A percentile compares a stretch with the other conserved stretches of the same genome.
These are phyloP conservation scores for Musca domestica DNA, from an alignment of 1,140 invertebrate species.

Conservation along the genomic window DNA sequence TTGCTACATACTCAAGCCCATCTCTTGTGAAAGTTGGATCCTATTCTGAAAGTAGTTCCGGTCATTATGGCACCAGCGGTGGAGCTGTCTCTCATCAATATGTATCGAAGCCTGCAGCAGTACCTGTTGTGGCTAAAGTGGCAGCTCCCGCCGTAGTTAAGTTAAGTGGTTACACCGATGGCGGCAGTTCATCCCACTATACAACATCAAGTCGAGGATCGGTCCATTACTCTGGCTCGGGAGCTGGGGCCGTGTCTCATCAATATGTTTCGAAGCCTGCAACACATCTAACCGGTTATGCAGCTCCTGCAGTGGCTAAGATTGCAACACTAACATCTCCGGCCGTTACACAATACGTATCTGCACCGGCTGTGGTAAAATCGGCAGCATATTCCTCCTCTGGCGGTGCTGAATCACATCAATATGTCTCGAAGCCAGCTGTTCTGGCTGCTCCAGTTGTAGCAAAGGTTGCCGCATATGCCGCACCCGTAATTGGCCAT, in stretches of 20 bases:
- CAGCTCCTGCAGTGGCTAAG: conserved; percentile 10
- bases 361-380: conserved; percentile 34
- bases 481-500: not conserved
- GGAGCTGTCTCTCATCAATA: conserved; percentile 32
- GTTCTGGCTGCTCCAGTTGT: conserved; percentile 27
- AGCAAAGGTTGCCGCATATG: conserved; percentile 10
- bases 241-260: conserved; percentile 32
- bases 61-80: not conserved
- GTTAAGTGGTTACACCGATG: not conserved
- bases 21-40: not conserved
- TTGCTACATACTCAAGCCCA: conserved; percentile 31
- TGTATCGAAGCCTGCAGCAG: conserved; percentile 30
- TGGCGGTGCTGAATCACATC: conserved; percentile 11
- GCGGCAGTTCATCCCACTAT: not conserved
- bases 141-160: conserved; percentile 20
- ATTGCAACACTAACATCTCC: conserved; percentile 13
- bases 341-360: conserved; percentile 25
- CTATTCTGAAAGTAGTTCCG: not conserved
- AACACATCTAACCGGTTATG: not conserved
- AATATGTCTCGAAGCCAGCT: conserved; percentile 31
- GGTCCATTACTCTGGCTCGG: conserved; percentile 2
- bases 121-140: conserved; percentile 17
- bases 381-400: conserved; percentile 27
- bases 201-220: not conserved
- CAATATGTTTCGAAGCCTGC: conserved; percentile 37